Percentiles rank a stretch among this genome's conserved stretches.
These are phyloP conservation scores for silkworm (Bombyx mori) DNA, from an alignment of 1,140 invertebrate genomes.

Conservation along the genomic window DNA sequence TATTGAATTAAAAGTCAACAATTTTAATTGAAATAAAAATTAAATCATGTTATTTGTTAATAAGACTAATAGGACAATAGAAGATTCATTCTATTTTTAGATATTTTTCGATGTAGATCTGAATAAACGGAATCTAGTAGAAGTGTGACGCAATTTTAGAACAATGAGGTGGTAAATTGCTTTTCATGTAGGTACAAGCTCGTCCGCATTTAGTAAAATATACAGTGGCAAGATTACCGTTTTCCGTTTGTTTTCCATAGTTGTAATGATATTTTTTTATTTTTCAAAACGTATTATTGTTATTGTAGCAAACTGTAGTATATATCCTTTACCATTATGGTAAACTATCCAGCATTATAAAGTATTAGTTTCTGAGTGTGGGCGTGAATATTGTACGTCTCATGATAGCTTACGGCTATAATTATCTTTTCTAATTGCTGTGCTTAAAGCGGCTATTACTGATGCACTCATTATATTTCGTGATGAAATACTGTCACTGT, in stretches of 20 bases:
- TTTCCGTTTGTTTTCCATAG: background rate
- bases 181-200: constrained; percentile 14
- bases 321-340: background rate
- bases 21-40: too few species aligned
- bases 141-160: constrained; percentile 43
- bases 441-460: constrained; percentile 11
- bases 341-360: constrained; percentile 12
- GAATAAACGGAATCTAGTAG: constrained; percentile 21
- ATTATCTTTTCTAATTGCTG: constrained; percentile 18
- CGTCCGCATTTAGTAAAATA: too few species aligned
- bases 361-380: constrained; percentile 14
- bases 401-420: constrained; percentile 10
- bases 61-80: background rate
- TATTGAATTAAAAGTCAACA: too few species aligned
- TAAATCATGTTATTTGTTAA: background rate
- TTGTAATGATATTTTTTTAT: background rate
- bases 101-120: constrained; percentile 24
- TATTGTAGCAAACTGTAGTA: background rate
- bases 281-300: background rate
- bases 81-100: constrained; percentile 13
- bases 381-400: constrained; percentile 14
- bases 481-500: too few species aligned
- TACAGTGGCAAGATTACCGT: too few species aligned
- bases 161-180: constrained; percentile 51
- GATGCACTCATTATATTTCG: constrained; percentile 1